A percentile compares a stretch with the other conserved stretches of the same genome.
These are phyloP conservation scores for Liparis tanakae DNA, from an alignment of 2,797 vertebrate species.

Conservation along the genomic window DNA sequence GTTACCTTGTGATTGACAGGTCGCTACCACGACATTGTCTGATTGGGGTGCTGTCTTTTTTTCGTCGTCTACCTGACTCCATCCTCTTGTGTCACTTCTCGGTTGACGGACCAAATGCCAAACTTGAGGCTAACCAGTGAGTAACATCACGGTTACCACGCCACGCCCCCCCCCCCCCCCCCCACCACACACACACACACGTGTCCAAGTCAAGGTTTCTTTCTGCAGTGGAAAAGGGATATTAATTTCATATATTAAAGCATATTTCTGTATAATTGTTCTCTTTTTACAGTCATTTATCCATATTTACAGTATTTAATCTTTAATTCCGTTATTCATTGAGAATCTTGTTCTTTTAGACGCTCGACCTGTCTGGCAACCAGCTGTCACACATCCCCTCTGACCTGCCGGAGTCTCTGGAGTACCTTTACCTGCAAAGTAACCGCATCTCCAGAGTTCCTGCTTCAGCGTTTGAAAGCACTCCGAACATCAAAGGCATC, in stretches of 20 bases:
- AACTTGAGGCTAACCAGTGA: background rate
- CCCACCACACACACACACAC: too few species aligned
- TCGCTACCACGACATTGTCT: background rate
- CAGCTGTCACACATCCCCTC: conserved; percentile 90
- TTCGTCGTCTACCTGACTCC: background rate
- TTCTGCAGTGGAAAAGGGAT: background rate
- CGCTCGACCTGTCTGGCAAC: conserved; percentile 92
- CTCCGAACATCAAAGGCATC: conserved; percentile 95
- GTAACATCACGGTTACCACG: background rate
- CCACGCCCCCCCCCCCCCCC: too few species aligned
- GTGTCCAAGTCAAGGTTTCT: background rate
- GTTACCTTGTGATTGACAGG: background rate
- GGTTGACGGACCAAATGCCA: background rate
- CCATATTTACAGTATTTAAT: background rate
- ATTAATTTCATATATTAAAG: background rate
- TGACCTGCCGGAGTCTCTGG: conserved; percentile 91
- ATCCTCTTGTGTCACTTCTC: background rate
- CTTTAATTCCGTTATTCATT: background rate
- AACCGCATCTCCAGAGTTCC: conserved; percentile 90
- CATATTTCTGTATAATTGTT: conserved; percentile 5
- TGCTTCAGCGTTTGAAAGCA: conserved; percentile 89
- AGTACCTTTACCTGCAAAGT: conserved; percentile 93
- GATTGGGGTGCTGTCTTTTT: background rate
- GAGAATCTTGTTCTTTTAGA: conserved; percentile 76
- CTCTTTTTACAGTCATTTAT: background rate